A percentile compares a stretch with the other conserved stretches of the same genome.
Evolutionary conservation across 2,888 invertebrate genomes (phyloP).

Genomic region (Cybosia mesomella): DNA sequence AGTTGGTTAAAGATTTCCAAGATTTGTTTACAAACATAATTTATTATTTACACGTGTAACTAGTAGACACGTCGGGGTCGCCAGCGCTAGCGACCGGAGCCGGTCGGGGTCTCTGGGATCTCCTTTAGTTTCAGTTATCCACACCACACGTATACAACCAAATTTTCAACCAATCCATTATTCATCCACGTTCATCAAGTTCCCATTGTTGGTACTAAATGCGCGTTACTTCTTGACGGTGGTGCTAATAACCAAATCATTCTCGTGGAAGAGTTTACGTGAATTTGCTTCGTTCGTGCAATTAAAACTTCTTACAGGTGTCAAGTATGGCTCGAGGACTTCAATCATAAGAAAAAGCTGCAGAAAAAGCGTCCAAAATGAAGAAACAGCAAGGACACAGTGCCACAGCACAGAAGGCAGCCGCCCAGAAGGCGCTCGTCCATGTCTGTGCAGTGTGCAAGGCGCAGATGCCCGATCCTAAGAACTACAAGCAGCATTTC

Average conservation of each 20-base stretch:
- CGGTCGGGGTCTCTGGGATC: too few species aligned
- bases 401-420: slow-evolving; percentile 95
- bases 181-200: slow-evolving; percentile 29
- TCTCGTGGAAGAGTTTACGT: slow-evolving; percentile 19
- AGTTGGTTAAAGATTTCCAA: neutral
- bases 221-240: slow-evolving; percentile 35
- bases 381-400: slow-evolving; percentile 97
- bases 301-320: slow-evolving; percentile 14
- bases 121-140: neutral
- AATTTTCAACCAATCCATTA: slow-evolving; percentile 33
- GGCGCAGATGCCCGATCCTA: too few species aligned
- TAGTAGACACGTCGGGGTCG: too few species aligned
- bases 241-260: slow-evolving; percentile 23
- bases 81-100: too few species aligned
- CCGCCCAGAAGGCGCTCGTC: slow-evolving; percentile 97
- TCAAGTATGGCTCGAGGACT: slow-evolving; percentile 97
- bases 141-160: slow-evolving; percentile 25
- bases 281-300: neutral
- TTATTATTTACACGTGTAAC: too few species aligned
- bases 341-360: slow-evolving; percentile 98
- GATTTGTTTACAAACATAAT: neutral
- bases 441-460: slow-evolving; percentile 97
- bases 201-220: slow-evolving; percentile 16
- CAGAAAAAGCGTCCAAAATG: slow-evolving; percentile 94
- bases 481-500: too few species aligned